Percentiles rank a stretch among this genome's conserved stretches.
Conservation (phyloP, 2,797 vertebrate species). For the Rallus crepitans region DNA sequence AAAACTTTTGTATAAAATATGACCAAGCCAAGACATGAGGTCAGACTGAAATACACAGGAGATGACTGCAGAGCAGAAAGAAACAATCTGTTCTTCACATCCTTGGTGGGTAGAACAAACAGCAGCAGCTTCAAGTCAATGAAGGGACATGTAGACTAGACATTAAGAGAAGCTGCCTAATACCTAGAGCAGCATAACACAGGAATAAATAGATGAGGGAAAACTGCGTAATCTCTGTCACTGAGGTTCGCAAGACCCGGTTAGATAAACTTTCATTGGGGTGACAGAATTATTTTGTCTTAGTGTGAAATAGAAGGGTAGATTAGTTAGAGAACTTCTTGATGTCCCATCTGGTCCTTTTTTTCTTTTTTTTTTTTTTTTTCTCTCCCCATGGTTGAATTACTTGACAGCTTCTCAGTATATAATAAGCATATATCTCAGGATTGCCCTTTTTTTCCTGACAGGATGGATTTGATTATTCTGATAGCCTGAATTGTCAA, state of each 20-base stretch:
- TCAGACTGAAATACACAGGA: not conserved
- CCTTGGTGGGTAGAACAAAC: not conserved
- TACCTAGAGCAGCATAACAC: not conserved
- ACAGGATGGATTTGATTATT: not conserved
- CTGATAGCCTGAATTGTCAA: not conserved
- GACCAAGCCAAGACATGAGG: not conserved
- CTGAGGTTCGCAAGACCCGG: not conserved
- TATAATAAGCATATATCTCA: not conserved
- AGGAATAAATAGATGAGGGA: not conserved
- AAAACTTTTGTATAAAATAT: not conserved
- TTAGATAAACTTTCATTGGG: not conserved
- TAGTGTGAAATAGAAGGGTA: not conserved
- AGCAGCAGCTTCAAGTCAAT: not conserved
- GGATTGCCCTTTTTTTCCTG: not conserved
- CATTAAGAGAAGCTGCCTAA: not conserved
- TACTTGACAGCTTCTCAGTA: not conserved
- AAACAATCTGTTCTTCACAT: not conserved
- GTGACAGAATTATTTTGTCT: not conserved
- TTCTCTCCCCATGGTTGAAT: not conserved
- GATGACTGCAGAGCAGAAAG: not conserved
- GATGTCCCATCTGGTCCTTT: not conserved
- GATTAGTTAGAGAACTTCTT: not conserved
- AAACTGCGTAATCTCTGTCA: not conserved
- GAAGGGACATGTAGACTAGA: not conserved
- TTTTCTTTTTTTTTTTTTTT: fast-evolving